These are phyloP conservation scores for Aleiodes leptofemur DNA, from an alignment of 2,888 invertebrate genomes.

Conservation along the genomic window DNA sequence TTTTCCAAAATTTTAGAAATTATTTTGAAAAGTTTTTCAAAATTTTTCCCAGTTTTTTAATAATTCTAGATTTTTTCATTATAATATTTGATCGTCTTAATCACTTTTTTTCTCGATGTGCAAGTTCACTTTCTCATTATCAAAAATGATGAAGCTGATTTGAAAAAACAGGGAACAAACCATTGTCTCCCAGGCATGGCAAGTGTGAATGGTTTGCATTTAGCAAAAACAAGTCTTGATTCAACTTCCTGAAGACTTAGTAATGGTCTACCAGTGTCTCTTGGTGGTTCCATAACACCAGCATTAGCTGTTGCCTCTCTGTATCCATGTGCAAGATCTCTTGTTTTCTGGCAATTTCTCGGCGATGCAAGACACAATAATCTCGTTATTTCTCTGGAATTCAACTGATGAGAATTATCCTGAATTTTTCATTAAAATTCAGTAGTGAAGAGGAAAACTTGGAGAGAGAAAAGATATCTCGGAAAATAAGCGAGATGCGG, in stretches of 20 bases:
- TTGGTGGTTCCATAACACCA: constrained; percentile 90
- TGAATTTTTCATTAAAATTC: neutral
- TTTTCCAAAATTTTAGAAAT: no score
- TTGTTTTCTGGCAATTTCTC: constrained; percentile 69
- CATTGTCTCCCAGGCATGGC: constrained; percentile 90
- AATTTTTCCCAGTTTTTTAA: no score
- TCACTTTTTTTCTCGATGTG: neutral
- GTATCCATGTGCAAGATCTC: constrained; percentile 77
- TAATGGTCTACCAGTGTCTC: constrained; percentile 86
- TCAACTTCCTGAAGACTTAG: constrained; percentile 90
- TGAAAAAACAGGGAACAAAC: constrained; percentile 68
- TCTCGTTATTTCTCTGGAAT: constrained; percentile 72
- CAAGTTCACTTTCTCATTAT: no score
- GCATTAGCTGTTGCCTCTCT: constrained; percentile 90
- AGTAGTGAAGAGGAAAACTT: no score
- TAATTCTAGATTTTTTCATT: no score
- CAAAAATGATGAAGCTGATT: no score
- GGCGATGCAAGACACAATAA: constrained; percentile 69
- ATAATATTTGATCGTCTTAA: no score
- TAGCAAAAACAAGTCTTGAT: constrained; percentile 91
- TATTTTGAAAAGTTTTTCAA: no score
- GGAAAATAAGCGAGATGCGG: no score
- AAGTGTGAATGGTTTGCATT: constrained; percentile 92
- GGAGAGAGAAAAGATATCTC: no score
- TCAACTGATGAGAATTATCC: constrained; percentile 10